Conservation (phyloP, 1,140 invertebrate genomes). For the Bombus vancouverensis region DNA sequence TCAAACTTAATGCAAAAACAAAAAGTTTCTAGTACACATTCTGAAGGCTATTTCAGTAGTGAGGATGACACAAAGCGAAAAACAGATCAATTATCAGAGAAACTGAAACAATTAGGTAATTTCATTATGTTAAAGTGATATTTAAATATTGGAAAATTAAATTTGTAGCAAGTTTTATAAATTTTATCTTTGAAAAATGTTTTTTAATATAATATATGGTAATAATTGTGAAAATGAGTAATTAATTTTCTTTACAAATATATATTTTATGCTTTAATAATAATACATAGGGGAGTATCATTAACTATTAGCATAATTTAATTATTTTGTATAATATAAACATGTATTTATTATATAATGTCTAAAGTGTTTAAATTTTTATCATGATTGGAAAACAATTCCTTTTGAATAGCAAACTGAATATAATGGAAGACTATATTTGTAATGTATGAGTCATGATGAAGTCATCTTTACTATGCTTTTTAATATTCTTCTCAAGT, state of each 20-base stretch:
- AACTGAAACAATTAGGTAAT: constrained; percentile 72
- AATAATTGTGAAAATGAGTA: neutral
- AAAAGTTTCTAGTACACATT: constrained; percentile 86
- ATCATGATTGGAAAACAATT: constrained; percentile 27
- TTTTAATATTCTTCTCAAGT: constrained; percentile 67
- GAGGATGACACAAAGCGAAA: constrained; percentile 83
- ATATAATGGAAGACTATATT: constrained; percentile 49
- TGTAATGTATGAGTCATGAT: constrained; percentile 64
- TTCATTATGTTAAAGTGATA: neutral
- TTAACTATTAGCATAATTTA: neutral
- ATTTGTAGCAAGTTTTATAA: neutral
- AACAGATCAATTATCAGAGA: constrained; percentile 70
- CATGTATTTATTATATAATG: neutral
- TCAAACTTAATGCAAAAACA: constrained; percentile 69
- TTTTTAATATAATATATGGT: neutral
- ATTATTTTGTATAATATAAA: neutral
- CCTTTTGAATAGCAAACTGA: constrained; percentile 24
- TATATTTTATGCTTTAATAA: neutral
- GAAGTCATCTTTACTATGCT: constrained; percentile 61
- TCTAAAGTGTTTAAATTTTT: neutral
- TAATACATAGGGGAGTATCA: neutral
- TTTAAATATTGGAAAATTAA: neutral
- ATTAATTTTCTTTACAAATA: neutral
- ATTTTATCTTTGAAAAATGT: neutral
- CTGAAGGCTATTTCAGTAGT: constrained; percentile 87